These are phyloP conservation scores for Fregata magnificens DNA, from an alignment of 2,113 vertebrate genomes.

Conservation along the genomic window DNA sequence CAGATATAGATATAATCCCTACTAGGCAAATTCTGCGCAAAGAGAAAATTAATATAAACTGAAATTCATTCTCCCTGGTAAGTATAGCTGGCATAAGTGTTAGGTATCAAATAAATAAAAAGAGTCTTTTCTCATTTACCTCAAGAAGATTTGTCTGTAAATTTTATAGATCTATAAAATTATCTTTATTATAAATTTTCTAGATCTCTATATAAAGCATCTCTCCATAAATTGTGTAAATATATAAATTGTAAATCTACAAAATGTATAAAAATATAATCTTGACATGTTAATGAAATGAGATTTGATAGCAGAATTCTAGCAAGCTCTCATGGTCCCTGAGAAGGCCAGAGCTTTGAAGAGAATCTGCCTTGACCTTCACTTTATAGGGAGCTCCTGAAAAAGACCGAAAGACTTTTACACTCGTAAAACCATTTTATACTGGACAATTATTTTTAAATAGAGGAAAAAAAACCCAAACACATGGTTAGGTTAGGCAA, in stretches of 20 bases:
- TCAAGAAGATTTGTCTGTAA: neutral
- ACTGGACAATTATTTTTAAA: neutral
- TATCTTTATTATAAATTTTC: neutral
- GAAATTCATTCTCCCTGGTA: neutral
- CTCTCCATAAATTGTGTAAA: neutral
- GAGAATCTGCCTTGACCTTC: neutral
- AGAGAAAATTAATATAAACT: neutral
- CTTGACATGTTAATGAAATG: neutral
- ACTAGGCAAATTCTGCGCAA: neutral
- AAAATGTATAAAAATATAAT: neutral
- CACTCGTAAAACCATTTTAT: neutral
- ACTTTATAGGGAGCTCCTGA: neutral
- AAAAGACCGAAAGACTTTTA: neutral
- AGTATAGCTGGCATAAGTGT: neutral
- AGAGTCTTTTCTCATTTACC: neutral
- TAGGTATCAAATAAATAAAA: neutral
- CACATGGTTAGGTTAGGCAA: neutral
- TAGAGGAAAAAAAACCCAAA: neutral
- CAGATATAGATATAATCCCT: neutral
- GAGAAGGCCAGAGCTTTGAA: neutral
- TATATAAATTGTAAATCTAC: neutral
- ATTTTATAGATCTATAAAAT: neutral
- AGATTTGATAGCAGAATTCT: neutral
- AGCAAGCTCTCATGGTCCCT: neutral
- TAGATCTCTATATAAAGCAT: neutral